Evolutionary conservation across 1,140 invertebrate species (phyloP), one percentile per base, ranked within the genome.

Genomic region (Anoplolepis gracilipes): DNA sequence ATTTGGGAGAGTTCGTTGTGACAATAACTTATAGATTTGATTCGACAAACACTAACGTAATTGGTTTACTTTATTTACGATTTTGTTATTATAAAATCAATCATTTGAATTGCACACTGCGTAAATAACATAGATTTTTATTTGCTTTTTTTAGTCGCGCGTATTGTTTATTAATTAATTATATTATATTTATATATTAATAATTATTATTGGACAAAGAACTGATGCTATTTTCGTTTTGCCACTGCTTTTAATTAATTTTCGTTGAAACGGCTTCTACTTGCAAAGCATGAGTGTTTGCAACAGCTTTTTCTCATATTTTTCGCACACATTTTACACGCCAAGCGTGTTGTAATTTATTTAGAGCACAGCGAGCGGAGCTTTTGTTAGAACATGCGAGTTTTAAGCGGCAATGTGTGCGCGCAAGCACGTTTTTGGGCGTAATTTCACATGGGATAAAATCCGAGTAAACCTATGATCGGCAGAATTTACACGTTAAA

Each of bases 291-390:
- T 53, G 67, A 59, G 16, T 25, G 25, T 22, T 59, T 8, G 78
- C 53, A 33, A 25, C 78, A 42, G 33, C n/a, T 33, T 59, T 19
- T 19, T 42, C 53, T n/a, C 42, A 42, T 46, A 59, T 82, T 82
- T 82, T 73, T 73, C 67, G 25, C 49, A 30, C 49, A 30, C 13
- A 72, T 59, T 82, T 72, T 82, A 73, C 67, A 72, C 28, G n/a
- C 78, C 25, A 46, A 61, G 53, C 65, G 53, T 55, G 78, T 25
- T 36, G 19, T 82, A 82, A 82, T 82, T 82, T 82, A 72, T 82
- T 82, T 82, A 82, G 36, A 10, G 67, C 39, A 79, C 16, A 30
- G 6, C 33, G 42, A 53, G 16, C 11, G 49, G 46, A 13, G 53
- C 49, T 81, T 42, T 81, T 53, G 16, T 39, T 25, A 19, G 22